phyloP scores from a whole-genome alignment of 2,797 vertebrate species.

The Dallia pectoralis region DNA sequence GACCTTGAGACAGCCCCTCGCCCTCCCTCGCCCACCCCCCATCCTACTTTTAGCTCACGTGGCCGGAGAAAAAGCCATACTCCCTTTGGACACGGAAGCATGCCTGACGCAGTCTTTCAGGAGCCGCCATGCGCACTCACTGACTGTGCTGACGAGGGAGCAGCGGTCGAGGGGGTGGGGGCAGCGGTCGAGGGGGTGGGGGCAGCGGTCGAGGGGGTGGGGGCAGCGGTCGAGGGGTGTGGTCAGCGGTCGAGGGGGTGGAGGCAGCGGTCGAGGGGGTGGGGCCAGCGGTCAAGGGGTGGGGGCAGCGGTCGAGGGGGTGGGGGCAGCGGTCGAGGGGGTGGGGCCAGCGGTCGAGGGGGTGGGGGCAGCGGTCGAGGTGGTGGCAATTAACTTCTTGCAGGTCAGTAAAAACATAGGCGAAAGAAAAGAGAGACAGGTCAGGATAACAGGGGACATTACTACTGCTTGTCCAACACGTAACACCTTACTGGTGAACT shows the following conservation, averaged over 20 bases:
- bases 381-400: not conserved
- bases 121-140: constrained; percentile 24
- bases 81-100: constrained; percentile 19
- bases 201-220: no score
- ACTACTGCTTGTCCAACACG: not conserved
- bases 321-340: not conserved
- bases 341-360: not conserved
- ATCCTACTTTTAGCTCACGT: constrained; percentile 45
- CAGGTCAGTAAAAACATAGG: not conserved
- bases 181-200: not conserved
- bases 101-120: not conserved
- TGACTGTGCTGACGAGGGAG: constrained; percentile 8
- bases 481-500: not conserved
- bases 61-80: not conserved
- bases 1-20: constrained; percentile 39
- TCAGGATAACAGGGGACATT: not conserved
- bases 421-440: not conserved
- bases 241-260: no score
- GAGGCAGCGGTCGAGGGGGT: not conserved
- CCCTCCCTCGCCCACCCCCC: constrained; percentile 7
- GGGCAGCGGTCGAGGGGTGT: not conserved
- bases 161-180: no score
- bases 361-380: not conserved
- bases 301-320: not conserved
- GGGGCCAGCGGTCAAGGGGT: no score